Base-by-base conservation (phyloP, 2,797 vertebrate species). In the Eurystomus glaucurus region DNA sequence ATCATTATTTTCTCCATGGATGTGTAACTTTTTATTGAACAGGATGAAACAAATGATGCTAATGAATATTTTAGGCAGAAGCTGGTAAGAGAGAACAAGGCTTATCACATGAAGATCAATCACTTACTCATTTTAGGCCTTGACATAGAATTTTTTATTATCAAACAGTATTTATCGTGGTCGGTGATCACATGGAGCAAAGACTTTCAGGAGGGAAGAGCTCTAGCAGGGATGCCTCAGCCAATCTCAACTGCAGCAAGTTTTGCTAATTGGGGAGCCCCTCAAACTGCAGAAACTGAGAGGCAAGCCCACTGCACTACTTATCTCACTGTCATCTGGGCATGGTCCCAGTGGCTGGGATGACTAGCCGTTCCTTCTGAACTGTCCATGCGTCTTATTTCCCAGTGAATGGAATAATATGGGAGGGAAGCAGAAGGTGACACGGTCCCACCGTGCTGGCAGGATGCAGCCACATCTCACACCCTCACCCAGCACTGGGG, bases 11-110 rank as follows among this genome's bases (percentile, higher is more conserved):
- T 90, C 54, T 90, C 46, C 33, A 54, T 39, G 17, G 39, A 78
- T 87, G 83, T 93, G 51, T 93, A 77, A 48, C 60, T 82, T 87
- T 76, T 39, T 81, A 84, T 58, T 84, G 80, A 83, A 39, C 39
- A 75, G 50, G 41, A 72, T 86, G 50, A 88, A 91, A 84, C 26
- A 86, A 94, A 14, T 16, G 22, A 60, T 57, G 33, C 64, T 76
- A 90, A 85, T 64, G 66, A 76, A 4, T 54, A 75, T 45, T 86
- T 91, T 45, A 80, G 91, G 78, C 41, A 57, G 65, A 68, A 81
- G 11, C 33, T 69, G 61, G 9, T 85, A 71, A 76, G 64, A 71
- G 46, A 74, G 65, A 83, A 55, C 60, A 76, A 85, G 60, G 28
- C 16, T 88, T 94, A 71, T 75, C 58, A 28, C 25, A 33, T 64